Conservation (phyloP, 1,140 invertebrate genomes). For the Drosophila carrolli region DNA sequence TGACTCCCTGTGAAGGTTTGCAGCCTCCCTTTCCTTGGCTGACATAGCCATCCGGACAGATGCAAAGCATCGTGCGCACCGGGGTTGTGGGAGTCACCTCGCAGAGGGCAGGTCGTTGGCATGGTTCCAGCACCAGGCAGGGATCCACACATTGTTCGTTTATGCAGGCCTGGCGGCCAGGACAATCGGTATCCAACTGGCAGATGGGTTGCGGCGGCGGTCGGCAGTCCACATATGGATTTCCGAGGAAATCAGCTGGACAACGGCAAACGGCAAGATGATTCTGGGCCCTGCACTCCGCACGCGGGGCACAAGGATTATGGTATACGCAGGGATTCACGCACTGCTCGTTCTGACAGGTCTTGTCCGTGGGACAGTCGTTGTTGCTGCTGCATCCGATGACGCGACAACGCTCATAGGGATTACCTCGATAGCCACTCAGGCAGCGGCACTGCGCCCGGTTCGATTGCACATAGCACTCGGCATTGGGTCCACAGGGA, state of each 20-base stretch:
- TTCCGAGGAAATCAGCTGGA: constrained; percentile 89
- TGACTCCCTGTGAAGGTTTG: constrained; percentile 88
- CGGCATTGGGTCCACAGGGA: constrained; percentile 93
- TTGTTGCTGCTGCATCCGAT: constrained; percentile 95
- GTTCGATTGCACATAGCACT: constrained; percentile 92
- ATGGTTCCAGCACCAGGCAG: constrained; percentile 91
- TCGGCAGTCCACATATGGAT: constrained; percentile 92
- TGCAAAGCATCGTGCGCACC: constrained; percentile 94
- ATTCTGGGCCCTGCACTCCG: constrained; percentile 92
- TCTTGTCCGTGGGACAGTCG: constrained; percentile 93
- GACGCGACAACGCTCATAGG: constrained; percentile 90
- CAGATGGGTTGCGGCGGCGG: constrained; percentile 91
- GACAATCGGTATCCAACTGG: constrained; percentile 92
- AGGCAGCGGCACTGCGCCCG: constrained; percentile 91
- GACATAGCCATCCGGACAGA: constrained; percentile 94
- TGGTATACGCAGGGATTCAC: constrained; percentile 92
- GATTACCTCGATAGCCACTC: constrained; percentile 92
- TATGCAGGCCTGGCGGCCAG: constrained; percentile 91
- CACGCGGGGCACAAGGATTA: constrained; percentile 90
- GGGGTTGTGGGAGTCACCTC: constrained; percentile 92
- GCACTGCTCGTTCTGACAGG: constrained; percentile 93
- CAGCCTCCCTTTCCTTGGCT: constrained; percentile 93
- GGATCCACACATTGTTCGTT: constrained; percentile 93
- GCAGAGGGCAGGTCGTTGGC: constrained; percentile 91
- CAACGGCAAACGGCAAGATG: constrained; percentile 94